A percentile compares a stretch with the other conserved stretches of the same genome.
Evolutionary conservation across 2,113 vertebrate genomes (phyloP).

Genomic region (Zapus hudsonius): DNA sequence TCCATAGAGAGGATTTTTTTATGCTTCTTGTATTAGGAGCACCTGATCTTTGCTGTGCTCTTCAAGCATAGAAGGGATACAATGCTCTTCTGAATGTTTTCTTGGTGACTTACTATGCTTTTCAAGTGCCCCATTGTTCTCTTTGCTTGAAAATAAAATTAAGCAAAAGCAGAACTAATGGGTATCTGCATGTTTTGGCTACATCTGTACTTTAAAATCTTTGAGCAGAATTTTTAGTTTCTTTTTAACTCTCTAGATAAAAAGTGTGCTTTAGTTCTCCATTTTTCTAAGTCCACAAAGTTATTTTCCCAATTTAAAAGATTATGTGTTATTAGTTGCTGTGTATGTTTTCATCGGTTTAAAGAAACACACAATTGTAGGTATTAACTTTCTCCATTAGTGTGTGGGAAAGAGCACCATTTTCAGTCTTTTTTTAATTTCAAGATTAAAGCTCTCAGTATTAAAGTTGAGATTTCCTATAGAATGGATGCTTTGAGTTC

Average conservation of each 20-base stretch:
- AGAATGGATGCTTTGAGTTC: neutral
- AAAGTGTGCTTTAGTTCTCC: neutral
- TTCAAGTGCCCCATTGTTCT: neutral
- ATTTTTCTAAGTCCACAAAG: neutral
- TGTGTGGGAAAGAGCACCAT: neutral
- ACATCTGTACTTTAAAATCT: neutral
- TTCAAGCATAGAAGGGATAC: neutral
- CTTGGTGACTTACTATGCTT: neutral
- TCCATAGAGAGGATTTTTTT: neutral
- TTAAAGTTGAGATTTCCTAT: neutral
- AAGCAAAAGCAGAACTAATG: conserved; percentile 40
- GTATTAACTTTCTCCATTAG: neutral
- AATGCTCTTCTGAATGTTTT: neutral
- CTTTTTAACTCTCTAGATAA: conserved; percentile 5
- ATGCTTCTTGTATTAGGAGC: neutral
- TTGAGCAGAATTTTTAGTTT: conserved; percentile 25
- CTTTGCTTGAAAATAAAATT: conserved; percentile 32
- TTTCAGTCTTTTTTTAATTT: conserved; percentile 13
- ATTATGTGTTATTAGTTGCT: neutral
- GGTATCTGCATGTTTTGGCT: neutral
- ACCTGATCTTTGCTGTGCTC: neutral
- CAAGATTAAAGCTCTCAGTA: neutral
- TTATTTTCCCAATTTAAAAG: conserved; percentile 4
- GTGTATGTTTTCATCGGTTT: neutral
- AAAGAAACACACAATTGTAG: conserved; percentile 2